Base-by-base conservation (phyloP, 2,888 invertebrate species). In the Hirtodrosophila trivittata region DNA sequence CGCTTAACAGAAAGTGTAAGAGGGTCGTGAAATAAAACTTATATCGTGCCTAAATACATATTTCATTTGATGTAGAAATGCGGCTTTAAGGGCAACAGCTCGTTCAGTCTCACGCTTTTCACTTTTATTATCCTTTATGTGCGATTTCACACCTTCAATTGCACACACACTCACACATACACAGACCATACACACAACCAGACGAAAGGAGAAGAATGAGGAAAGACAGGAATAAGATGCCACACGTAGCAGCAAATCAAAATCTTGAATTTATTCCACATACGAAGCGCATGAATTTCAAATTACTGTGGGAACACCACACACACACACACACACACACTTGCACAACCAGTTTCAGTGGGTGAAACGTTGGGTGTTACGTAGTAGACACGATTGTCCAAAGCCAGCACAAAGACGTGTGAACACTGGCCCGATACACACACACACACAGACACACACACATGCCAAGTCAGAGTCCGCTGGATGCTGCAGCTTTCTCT, bases 201-300 rank as follows among this genome's bases (percentile, higher is more conserved):
- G 16, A 25, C 32, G 13, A 21, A 39, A 13, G 16, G 12, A 8
- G 2, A 16, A 13, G 6, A 2, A 3, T 7, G 25, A 10, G 37
- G 21, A 7, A 49, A 21, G 13, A 45, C 37, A 28, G 47, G 42
- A 47, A 66, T 59, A 66, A 68, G 63, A 60, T 69, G 77, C 75
- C 78, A 69, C 85, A 82, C 82, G 83, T 82, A 81, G 77, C 70
- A 70, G 77, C 80, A 85, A 81, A 82, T 83, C 77, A 76, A 86
- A 86, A 87, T 84, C 84, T 80, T 70, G 76, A 86, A 87, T 87
- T 87, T 87, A 87, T 87, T 87, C 87, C 87, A 86, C 87, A 87
- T 86, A 80, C 86, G 82, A 84, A 85, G 85, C 87, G 80, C 85
- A 87, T 87, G 87, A 86, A 87, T 87, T 87, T 87, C 82, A 87